phyloP scores from a whole-genome alignment of 2,113 vertebrate genomes.

The Myxocyprinus asiaticus region DNA sequence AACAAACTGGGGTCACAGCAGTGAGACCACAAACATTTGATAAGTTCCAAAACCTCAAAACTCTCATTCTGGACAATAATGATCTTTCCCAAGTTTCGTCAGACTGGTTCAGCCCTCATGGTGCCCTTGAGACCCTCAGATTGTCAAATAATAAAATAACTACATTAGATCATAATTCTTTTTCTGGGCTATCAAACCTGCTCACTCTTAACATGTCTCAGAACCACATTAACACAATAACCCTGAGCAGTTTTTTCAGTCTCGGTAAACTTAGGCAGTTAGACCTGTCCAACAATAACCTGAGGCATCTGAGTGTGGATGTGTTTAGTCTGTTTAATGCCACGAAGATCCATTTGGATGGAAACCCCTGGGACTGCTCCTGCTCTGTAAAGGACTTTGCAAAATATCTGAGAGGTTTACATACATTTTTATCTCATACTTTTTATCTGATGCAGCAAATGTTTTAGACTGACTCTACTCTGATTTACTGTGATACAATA shows the following conservation, averaged over 20 bases:
- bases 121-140: constrained; percentile 52
- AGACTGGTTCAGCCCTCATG: constrained; percentile 66
- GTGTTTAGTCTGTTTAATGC: constrained; percentile 54
- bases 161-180: constrained; percentile 31
- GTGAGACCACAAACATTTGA: constrained; percentile 62
- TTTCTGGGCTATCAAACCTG: constrained; percentile 58
- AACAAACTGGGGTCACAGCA: constrained; percentile 40
- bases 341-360: constrained; percentile 57
- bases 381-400: constrained; percentile 66
- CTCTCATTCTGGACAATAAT: constrained; percentile 64
- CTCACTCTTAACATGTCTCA: constrained; percentile 55
- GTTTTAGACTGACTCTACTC: no score
- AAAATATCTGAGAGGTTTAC: constrained; percentile 66
- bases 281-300: constrained; percentile 70
- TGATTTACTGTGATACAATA: no score
- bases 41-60: constrained; percentile 61
- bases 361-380: constrained; percentile 76
- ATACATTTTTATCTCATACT: not conserved
- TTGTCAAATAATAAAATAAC: constrained; percentile 61
- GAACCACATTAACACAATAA: constrained; percentile 64
- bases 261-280: constrained; percentile 56
- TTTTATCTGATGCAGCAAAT: not conserved
- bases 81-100: constrained; percentile 51
- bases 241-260: constrained; percentile 49
- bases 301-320: constrained; percentile 60